Evolutionary conservation across 2,113 vertebrate species (phyloP).

Genomic region (Nematolebias whitei): DNA sequence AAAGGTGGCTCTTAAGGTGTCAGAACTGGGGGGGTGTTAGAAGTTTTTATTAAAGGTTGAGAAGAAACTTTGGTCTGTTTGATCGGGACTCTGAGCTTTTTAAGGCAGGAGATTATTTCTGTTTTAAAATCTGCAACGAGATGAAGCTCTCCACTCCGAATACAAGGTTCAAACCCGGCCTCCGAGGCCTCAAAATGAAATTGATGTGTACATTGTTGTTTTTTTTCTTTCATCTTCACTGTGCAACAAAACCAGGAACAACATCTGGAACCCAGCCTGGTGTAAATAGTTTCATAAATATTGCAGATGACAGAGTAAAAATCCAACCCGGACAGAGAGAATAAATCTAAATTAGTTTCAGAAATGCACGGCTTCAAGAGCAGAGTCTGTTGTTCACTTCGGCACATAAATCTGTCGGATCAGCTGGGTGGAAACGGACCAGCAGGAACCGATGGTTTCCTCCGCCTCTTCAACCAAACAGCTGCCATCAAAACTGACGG

Average conservation of each 20-base stretch:
- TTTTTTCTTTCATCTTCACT: slow-evolving; percentile 9
- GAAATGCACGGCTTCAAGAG: background rate
- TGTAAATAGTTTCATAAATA: no score
- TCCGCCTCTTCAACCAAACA: no score
- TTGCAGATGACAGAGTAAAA: background rate
- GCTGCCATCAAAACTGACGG: no score
- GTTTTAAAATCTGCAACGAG: slow-evolving; percentile 32
- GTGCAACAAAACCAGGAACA: no score
- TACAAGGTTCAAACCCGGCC: slow-evolving; percentile 1
- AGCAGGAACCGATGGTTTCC: no score
- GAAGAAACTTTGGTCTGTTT: slow-evolving; percentile 49
- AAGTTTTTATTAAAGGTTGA: slow-evolving; percentile 33
- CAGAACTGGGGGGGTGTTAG: background rate
- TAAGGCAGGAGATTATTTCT: slow-evolving; percentile 23
- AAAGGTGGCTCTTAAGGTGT: no score
- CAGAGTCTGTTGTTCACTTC: slow-evolving; percentile 20
- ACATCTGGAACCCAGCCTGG: no score
- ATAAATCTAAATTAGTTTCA: background rate
- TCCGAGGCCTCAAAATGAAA: slow-evolving; percentile 17
- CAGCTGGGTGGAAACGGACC: background rate
- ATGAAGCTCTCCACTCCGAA: slow-evolving; percentile 19
- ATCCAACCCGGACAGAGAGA: background rate
- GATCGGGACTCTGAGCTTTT: slow-evolving; percentile 47
- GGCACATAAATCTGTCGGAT: background rate
- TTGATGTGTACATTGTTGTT: no score